Evolutionary conservation across 92 coral and sea anemone species (phyloP), one percentile per base, ranked within the genome.

Genomic region (Heliopora coerulea): DNA sequence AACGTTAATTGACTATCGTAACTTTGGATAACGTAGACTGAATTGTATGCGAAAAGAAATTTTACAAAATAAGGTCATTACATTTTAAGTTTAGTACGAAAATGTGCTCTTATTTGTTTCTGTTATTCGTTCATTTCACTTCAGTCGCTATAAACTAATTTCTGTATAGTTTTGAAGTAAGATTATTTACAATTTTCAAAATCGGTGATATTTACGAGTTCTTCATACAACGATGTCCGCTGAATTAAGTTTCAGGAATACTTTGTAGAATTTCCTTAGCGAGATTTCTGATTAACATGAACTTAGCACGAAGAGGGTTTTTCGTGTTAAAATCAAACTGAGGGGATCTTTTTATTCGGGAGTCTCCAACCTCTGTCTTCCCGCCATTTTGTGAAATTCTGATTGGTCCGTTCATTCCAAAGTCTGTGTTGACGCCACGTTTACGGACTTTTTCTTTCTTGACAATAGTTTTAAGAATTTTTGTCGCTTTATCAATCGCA

Each of bases 361-460:
- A 3, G n/a, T 64, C 73, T 21, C 41, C 24, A 33, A 15, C 25
- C 29, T 20, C 26, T 11, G 30, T 25, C 26, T 66, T 6, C 39
- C 50, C 20, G 49, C 58, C 15, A 46, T 37, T 37, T 37, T 37
- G 42, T 37, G 4, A 4, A 37, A 37, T 37, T 37, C 42, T 11
- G 11, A 4, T 11, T 11, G 6, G 42, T 4, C 11, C 11, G 4
- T 37, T 4, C 49, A 39, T 7, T 8, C 17, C 41, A 26, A 33
- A 34, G 9, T 32, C 17, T 29, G 8, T 7, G 7, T 65, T 23
- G 28, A 2, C 17, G 31, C 61, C 23, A 23, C 61, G 61, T 23
- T 17, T 67, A 30, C 59, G 59, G 18, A 8, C 2, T 67, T 49
- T 67, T 35, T 48, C 44, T 48, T 67, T 67, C 12, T 29, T 67